Conservation (phyloP, 2,888 invertebrate species). For the Trissoscelio sp. region DNA sequence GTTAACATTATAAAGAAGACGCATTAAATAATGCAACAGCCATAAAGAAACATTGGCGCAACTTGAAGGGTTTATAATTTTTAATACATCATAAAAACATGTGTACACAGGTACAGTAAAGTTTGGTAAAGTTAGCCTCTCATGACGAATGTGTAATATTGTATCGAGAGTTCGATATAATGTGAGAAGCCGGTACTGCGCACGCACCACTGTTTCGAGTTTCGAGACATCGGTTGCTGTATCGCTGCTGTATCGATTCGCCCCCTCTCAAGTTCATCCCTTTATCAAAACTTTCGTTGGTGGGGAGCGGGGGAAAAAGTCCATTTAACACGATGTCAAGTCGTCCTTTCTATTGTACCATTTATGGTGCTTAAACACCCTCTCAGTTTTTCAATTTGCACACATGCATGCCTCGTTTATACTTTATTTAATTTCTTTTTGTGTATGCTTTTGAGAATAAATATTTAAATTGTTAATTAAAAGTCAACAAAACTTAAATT, state of each 20-base stretch:
- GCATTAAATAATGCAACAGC: conserved; percentile 6
- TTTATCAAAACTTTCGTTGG: conserved; percentile 69
- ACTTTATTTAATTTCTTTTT: not conserved
- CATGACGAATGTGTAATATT: conserved; percentile 75
- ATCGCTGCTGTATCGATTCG: conserved; percentile 83
- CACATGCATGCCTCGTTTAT: not conserved
- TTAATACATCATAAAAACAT: conserved; percentile 57
- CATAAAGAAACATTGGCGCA: conserved; percentile 33
- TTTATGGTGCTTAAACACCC: conserved; percentile 20
- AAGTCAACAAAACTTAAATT: no score
- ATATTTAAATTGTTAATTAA: no score
- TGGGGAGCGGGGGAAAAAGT: conserved; percentile 71
- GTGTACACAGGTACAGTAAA: conserved; percentile 56
- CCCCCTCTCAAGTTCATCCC: conserved; percentile 73
- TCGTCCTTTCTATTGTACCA: conserved; percentile 61
- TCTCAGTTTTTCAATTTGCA: conserved; percentile 5
- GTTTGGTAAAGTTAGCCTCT: conserved; percentile 73
- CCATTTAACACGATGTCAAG: conserved; percentile 76
- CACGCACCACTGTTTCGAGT: conserved; percentile 80
- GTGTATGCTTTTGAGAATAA: not conserved
- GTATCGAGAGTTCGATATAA: conserved; percentile 75
- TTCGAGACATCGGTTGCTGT: conserved; percentile 82
- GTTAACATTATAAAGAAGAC: conserved; percentile 9
- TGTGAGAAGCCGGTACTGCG: conserved; percentile 74
- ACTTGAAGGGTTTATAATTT: conserved; percentile 40